phyloP scores from a whole-genome alignment of 2,113 vertebrate genomes.

The Notothenia coriiceps region DNA sequence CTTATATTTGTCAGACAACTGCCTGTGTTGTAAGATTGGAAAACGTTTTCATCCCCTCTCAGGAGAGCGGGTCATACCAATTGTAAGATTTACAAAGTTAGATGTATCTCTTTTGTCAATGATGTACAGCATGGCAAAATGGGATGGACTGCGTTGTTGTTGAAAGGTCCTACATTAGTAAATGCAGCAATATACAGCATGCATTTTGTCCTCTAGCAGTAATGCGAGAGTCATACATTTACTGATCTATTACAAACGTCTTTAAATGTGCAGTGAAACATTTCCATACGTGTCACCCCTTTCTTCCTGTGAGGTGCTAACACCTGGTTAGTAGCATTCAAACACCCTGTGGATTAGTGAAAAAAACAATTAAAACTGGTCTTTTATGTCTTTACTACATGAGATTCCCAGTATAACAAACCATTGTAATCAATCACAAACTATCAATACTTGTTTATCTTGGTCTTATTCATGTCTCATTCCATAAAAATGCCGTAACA shows the following conservation, averaged over 20 bases:
- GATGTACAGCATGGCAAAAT: too few species aligned
- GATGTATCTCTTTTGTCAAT: slow-evolving; percentile 16
- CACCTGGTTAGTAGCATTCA: slow-evolving; percentile 13
- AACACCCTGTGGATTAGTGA: slow-evolving; percentile 3
- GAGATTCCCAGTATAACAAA: background rate
- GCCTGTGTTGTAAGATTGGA: slow-evolving; percentile 39
- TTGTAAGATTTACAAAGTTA: slow-evolving; percentile 16
- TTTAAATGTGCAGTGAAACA: background rate
- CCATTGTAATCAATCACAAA: background rate
- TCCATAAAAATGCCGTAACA: too few species aligned
- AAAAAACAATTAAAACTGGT: slow-evolving; percentile 14
- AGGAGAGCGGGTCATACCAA: slow-evolving; percentile 11
- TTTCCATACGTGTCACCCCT: slow-evolving; percentile 11
- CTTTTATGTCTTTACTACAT: slow-evolving; percentile 9
- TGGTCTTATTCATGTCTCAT: too few species aligned
- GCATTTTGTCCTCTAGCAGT: background rate
- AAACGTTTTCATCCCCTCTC: background rate
- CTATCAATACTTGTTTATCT: background rate
- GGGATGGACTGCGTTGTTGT: too few species aligned
- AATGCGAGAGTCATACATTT: background rate
- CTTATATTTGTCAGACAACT: slow-evolving; percentile 43
- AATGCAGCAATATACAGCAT: too few species aligned
- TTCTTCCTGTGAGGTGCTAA: slow-evolving; percentile 10
- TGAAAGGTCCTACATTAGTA: too few species aligned
- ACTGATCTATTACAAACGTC: background rate